Conservation (phyloP, 1,140 invertebrate species). For the Neodiprion lecontei region DNA sequence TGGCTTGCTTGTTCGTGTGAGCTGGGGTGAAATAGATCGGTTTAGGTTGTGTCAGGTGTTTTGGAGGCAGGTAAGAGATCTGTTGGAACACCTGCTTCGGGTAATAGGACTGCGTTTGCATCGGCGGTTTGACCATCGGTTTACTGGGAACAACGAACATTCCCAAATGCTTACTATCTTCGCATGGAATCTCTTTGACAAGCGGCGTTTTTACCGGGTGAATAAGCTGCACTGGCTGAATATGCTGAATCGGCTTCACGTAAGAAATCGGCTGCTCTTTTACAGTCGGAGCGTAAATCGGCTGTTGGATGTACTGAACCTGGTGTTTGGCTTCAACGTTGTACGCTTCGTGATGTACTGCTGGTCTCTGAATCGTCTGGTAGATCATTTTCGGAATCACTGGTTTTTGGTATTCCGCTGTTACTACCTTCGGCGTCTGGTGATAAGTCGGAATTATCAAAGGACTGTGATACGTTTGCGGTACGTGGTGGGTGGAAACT, state of each 20-base stretch:
- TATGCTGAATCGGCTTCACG: slow-evolving; percentile 27
- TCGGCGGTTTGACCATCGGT: background rate
- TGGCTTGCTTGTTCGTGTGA: background rate
- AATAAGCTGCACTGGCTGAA: background rate
- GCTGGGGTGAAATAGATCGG: background rate
- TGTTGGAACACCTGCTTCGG: background rate
- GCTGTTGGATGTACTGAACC: slow-evolving; percentile 33
- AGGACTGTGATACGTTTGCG: background rate
- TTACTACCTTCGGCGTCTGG: background rate
- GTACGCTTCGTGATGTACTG: background rate
- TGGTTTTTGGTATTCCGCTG: background rate
- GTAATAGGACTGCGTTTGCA: background rate
- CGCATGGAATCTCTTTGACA: slow-evolving; percentile 1
- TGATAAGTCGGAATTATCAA: background rate
- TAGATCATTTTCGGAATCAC: background rate
- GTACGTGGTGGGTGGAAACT: background rate
- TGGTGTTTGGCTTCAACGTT: slow-evolving; percentile 9
- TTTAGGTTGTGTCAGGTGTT: background rate
- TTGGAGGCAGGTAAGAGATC: background rate
- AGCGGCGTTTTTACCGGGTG: background rate
- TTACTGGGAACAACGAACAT: background rate
- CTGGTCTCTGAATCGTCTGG: background rate
- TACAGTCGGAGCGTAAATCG: slow-evolving; percentile 25
- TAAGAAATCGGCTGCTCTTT: slow-evolving; percentile 36
- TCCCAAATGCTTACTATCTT: background rate